phyloP scores from a whole-genome alignment of 2,797 vertebrate species.

The Spondyliosoma cantharus region DNA sequence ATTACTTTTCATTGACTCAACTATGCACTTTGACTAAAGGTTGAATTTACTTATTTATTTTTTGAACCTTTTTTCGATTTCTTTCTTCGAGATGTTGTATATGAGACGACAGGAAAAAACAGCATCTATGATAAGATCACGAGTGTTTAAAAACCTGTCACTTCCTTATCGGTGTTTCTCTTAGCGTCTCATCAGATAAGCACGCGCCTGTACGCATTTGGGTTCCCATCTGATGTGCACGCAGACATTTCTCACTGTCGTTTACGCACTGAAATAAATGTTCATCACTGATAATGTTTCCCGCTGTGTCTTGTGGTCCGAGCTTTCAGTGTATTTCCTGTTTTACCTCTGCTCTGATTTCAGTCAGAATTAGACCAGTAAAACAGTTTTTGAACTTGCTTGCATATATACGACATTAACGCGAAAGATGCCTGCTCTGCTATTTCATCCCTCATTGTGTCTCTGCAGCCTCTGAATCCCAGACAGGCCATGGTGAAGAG shows the following conservation, averaged over 20 bases:
- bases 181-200: not conserved
- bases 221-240: not conserved
- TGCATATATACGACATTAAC: conserved; percentile 1
- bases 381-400: not conserved
- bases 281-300: not conserved
- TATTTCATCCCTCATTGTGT: conserved; percentile 59
- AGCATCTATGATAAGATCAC: conserved; percentile 41
- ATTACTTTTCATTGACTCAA: conserved; percentile 32
- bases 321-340: not conserved
- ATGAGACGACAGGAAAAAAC: conserved; percentile 7
- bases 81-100: conserved; percentile 51
- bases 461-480: conserved; percentile 89
- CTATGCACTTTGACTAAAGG: conserved; percentile 43
- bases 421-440: not conserved
- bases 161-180: not conserved
- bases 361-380: not conserved
- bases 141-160: conserved; percentile 7
- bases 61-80: conserved; percentile 13
- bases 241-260: conserved; percentile 33
- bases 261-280: conserved; percentile 65
- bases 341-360: not conserved
- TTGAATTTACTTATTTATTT: conserved; percentile 57
- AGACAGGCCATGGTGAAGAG: conserved; percentile 92
- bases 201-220: not conserved
- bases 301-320: not conserved